Conservation (phyloP, 2,113 vertebrate genomes). For the Orcinus orca region DNA sequence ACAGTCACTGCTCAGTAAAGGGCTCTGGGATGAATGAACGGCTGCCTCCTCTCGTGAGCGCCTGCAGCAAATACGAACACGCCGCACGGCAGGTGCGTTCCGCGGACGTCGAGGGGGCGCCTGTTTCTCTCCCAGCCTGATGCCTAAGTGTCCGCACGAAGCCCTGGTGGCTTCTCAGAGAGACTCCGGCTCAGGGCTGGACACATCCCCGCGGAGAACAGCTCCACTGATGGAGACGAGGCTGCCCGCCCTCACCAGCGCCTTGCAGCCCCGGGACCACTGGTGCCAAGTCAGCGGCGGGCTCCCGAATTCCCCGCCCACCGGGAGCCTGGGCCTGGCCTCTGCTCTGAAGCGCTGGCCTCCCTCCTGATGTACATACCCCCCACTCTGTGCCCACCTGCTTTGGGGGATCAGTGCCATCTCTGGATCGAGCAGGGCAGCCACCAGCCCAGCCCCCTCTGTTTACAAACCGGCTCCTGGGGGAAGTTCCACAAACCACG, state of each 20-base stretch:
- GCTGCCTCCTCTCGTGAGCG: background rate
- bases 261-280: background rate
- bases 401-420: background rate
- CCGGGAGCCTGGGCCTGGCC: background rate
- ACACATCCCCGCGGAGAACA: background rate
- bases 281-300: background rate
- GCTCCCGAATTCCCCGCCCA: background rate
- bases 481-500: background rate
- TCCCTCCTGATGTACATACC: background rate
- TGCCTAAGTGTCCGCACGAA: accelerated
- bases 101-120: accelerated
- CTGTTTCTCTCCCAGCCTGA: background rate
- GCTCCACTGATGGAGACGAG: background rate
- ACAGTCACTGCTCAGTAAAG: background rate
- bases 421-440: background rate
- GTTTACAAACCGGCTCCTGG: background rate
- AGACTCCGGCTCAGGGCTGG: too few relatives aligned
- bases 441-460: background rate
- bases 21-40: background rate
- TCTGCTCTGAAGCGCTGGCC: background rate
- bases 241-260: background rate
- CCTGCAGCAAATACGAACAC: accelerated
- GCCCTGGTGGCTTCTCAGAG: background rate
- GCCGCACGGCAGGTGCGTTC: accelerated
- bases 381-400: background rate